Evolutionary conservation across 2,113 vertebrate species (phyloP), one percentile per base, ranked within the genome.

Genomic region (Sinocyclocheilus rhinocerous): DNA sequence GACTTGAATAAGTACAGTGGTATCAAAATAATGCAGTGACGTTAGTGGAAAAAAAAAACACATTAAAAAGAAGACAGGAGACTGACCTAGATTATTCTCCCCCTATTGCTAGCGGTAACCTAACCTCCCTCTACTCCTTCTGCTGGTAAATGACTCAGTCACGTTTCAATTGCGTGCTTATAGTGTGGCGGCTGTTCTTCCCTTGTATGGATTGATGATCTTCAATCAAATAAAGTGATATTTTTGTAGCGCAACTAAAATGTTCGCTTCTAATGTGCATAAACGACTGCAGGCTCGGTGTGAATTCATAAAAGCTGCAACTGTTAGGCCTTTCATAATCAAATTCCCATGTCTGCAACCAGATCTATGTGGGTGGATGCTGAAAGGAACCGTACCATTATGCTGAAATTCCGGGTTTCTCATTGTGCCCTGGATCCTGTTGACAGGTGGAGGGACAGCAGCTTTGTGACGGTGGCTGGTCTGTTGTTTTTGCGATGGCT

Each of bases 371-470:
- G 4, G 13, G 70, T 73, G 75, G 75, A 29, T 77, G 15, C n/a
- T 77, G 48, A 77, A 77, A 77, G 10, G 24, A 59, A 55, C 18
- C 87, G 50, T 90, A 97, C 96, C 94, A 76, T 96, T 97, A 91
- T 97, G 96, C 89, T 97, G 96, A 92, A 97, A 97, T 88, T 97
- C 96, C 55, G 96, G 94, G 90, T 96, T 90, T 86, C 95, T 95
- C 24, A 97, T 93, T 33, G 90, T 91, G n/a, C 96, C 96, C 55
- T 95, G 95, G 92, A 97, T 97, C 45, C 94, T 93, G 88, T 92
- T 86, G 70, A 90, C 92, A 61, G 91, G 90, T 79, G 77, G 24
- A 88, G 89, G 2, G 81, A 0, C 80, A 78, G 1, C 5, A 0
- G 26, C 5, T 13, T 83, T 83, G 87, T 91, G 73, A 73, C 78